Conservation (phyloP, 2,797 vertebrate genomes). For the Falco novaeseelandiae region DNA sequence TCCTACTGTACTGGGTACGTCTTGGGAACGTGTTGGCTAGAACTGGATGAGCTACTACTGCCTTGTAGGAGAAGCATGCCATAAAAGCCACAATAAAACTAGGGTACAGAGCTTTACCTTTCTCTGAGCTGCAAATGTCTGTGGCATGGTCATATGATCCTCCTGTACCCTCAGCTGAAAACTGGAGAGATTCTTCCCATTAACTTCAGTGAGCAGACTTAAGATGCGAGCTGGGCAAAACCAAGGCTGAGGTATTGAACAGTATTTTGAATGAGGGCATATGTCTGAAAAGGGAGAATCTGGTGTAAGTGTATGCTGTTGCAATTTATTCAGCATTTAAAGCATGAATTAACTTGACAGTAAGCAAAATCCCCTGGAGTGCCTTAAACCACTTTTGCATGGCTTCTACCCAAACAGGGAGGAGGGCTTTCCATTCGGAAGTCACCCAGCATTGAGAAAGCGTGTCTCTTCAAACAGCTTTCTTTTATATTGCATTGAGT, state of each 20-base stretch:
- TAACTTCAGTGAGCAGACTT: not conserved
- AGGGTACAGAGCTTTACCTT: not conserved
- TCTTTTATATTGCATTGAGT: not conserved
- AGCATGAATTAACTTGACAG: slow-evolving; percentile 30
- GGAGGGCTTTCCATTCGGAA: not conserved
- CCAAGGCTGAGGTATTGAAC: not conserved
- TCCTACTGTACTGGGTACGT: slow-evolving; percentile 84
- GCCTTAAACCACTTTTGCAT: not conserved
- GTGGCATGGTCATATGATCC: not conserved
- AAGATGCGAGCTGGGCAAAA: not conserved
- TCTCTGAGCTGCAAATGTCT: not conserved
- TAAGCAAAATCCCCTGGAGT: slow-evolving; percentile 7
- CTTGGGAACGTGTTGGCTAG: not conserved
- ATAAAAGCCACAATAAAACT: not conserved
- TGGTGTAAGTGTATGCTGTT: slow-evolving; percentile 7
- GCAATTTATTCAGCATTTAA: slow-evolving; percentile 29
- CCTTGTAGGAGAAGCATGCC: not conserved
- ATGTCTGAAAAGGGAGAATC: not conserved
- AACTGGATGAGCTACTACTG: not conserved
- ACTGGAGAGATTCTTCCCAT: not conserved
- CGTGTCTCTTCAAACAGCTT: not conserved
- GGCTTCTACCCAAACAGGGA: not conserved
- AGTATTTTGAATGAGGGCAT: not conserved
- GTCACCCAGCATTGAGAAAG: not conserved
- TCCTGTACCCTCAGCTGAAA: not conserved